Evolutionary conservation across 2,797 vertebrate genomes (phyloP), one percentile per base, ranked within the genome.

Genomic region (Falco biarmicus): DNA sequence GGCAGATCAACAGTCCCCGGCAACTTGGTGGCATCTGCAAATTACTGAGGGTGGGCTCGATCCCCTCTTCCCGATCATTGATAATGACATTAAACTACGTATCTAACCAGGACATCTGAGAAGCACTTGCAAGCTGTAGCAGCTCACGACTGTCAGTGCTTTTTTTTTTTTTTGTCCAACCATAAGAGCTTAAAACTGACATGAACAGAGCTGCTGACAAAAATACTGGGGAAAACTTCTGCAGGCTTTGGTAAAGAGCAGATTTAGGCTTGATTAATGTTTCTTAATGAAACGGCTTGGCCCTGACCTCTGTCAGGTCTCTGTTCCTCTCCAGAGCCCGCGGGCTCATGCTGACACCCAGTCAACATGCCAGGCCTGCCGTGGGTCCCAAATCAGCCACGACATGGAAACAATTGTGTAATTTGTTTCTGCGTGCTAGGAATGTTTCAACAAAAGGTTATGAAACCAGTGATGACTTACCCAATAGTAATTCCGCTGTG

Each of bases 111-210:
- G 15, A 32, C 11, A 2, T 1, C 7, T 0, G 8, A 47, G 56
- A 16, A 47, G 59, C 26, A 2, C 8, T 7, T 10, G 10, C 6
- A 24, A 68, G 53, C 79, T 41, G 19, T 13, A 26, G 69, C 66
- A 48, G 78, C 60, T 51, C 14, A 1, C 0, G 4, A 4, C 60
- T 59, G 10, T 37, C 0, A 0, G 15, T 8, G 7, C 69, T 60
- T 34, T 24, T 14, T 32, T 34, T 24, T 14, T 32, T 13, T 43
- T 71, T 20, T 82, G 26, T 29, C 39, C 31, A 20, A 0, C 39
- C 11, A 0, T 16, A 5, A 4, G 2, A 34, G 11, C 43, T 76
- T 41, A 54, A 39, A 63, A 41, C 32, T n/a, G n/a, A 25, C 8
- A 24, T 6, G 70, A 79, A 31, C 32, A n/a, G 39, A 86, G 87